Evolutionary conservation across 64 coral and sea anemone genomes (phyloP), one percentile per base, ranked within the genome.

Genomic region (Dendronephthya gigantea): DNA sequence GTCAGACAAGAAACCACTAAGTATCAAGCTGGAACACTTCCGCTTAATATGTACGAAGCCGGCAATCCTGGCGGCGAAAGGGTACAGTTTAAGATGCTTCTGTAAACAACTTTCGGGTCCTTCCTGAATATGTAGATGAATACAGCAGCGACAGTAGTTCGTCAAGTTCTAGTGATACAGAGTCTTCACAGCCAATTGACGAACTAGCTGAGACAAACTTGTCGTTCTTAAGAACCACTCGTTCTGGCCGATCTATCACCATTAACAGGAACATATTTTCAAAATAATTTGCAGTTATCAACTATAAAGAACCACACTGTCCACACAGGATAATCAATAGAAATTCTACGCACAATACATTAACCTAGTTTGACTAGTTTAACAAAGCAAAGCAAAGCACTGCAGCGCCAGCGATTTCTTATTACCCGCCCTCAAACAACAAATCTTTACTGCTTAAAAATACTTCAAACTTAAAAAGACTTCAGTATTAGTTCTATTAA

Each of bases 1-100:
- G 69, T 90, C n/a, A 1, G 83, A 81, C 83, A 90, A 23, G 58
- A 50, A 43, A 87, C 85, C 12, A 87, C 85, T 40, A 87, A 87
- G 43, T 87, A 75, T 39, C 47, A 87, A 48, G 35, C 56, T 35
- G 85, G 85, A 9, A 86, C 85, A 17, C 34, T 86, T 40, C 85
- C 85, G 2, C 30, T 89, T 4, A 89, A 89, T 58, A 89, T 89
- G 82, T 89, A 84, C 27, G 36, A 69, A 69, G 13, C 45, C 2
- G 8, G 72, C 14, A 48, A 68, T 84, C 82, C 38, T 33, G 49
- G 84, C 38, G 88, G 65, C 7, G 83, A 90, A 17, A 90, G 68
- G 49, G 15, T 90, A 49, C 55, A 47, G 39, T 90, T 85, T 50
- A 82, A 14, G 23, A 58, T n/a, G 2, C 22, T 58, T 6, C 14